A percentile compares a stretch with the other conserved stretches of the same genome.
Conservation (phyloP, 2,888 invertebrate species). For the Acrobeloides nanus region DNA sequence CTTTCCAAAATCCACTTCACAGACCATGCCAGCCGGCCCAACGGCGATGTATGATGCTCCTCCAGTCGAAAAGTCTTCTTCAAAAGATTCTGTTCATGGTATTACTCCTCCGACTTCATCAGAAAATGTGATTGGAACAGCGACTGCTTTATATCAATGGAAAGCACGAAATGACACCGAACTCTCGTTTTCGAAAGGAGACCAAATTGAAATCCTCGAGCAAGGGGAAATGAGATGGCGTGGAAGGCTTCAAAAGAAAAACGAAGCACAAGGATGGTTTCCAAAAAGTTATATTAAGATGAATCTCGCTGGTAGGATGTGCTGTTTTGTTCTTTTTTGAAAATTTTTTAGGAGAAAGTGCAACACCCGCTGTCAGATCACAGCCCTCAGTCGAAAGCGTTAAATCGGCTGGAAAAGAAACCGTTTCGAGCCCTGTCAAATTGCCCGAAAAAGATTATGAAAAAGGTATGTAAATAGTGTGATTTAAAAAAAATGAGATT, state of each 20-base stretch:
- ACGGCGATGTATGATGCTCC: slow-evolving; percentile 24
- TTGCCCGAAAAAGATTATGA: no score
- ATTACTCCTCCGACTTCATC: slow-evolving; percentile 7
- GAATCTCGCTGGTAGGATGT: slow-evolving; percentile 8
- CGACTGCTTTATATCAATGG: slow-evolving; percentile 59
- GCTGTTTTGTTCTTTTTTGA: background rate
- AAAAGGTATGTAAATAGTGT: no score
- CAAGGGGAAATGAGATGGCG: slow-evolving; percentile 66
- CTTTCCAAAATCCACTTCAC: no score
- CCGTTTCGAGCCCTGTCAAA: no score
- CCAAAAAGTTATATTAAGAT: slow-evolving; percentile 52
- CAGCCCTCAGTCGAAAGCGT: no score
- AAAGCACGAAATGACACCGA: slow-evolving; percentile 63
- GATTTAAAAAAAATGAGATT: no score
- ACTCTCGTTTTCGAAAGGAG: slow-evolving; percentile 63
- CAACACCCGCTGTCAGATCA: no score
- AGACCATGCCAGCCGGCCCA: no score
- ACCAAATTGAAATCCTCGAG: slow-evolving; percentile 62
- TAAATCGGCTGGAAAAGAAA: no score
- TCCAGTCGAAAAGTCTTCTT: slow-evolving; percentile 9
- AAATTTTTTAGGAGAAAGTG: background rate
- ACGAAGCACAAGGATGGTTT: slow-evolving; percentile 51
- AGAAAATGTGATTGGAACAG: slow-evolving; percentile 24
- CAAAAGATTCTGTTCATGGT: background rate
- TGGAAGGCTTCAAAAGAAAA: slow-evolving; percentile 58